Evolutionary conservation across 2,888 invertebrate genomes (phyloP), one percentile per base, ranked within the genome.

Genomic region (Caenorhabditis drosophilae): DNA sequence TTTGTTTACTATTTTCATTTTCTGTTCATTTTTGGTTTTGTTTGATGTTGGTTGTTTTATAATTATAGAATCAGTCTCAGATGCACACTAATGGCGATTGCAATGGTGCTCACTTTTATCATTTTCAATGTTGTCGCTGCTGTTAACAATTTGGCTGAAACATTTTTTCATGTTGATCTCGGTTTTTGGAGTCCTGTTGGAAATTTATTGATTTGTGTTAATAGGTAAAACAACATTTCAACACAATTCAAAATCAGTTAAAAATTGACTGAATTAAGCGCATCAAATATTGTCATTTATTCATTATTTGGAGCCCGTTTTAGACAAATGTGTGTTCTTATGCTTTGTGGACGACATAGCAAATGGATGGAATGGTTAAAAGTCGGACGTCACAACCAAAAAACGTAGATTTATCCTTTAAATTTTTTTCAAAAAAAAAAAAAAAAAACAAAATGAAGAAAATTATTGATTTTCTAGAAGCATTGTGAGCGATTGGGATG

Each of bases 241-340:
- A n/a, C n/a, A 48, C 22, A 15, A 46, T 25, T 38, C 23, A 7
- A 34, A 16, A 20, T 34, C n/a, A 4, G 2, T 18, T 36, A 45
- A n/a, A 16, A 52, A 20, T 4, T 18, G 1, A 25, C 20, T 18
- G 16, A 2, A 56, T 80, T 62, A 36, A 80, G 80, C 45, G 82
- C 82, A 9, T 79, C 78, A 2, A 82, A 82, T 67, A 80, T 82
- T 56, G 67, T 81, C 22, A 82, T 82, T 59, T 82, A 82, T 60
- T 81, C 78, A 7, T 69, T 81, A 15, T 81, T 82, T 44, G 80
- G 80, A 2, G 74, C 76, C 11, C 59, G 76, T 11, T 82, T 82
- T 63, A 72, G 82, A 20, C 73, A 73, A 42, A 71, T 80, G 70
- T 79, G 76, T 62, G 70, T 76, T 12, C 45, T 75, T 26, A 61